Conservation (phyloP, 2,888 invertebrate genomes). For the Ditula angustiorana region DNA sequence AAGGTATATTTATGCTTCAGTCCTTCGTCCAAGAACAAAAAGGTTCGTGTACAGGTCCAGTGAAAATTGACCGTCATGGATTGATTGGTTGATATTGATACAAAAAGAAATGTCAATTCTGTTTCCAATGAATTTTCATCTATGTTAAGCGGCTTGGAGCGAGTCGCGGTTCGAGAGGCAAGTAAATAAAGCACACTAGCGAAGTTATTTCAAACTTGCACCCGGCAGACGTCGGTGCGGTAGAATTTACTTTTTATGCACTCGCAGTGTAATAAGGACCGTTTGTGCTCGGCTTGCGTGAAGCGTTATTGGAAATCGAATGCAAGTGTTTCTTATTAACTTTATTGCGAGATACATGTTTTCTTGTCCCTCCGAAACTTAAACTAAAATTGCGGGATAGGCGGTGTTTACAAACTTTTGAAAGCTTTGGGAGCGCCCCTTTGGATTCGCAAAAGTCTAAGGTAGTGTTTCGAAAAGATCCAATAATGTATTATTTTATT, state of each 20-base stretch:
- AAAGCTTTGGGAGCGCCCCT: too few relatives aligned
- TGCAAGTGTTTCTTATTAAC: conserved; percentile 6
- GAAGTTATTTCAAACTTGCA: conserved; percentile 69
- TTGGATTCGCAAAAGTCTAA: too few relatives aligned
- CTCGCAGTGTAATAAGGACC: conserved; percentile 47
- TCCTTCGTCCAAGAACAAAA: too few relatives aligned
- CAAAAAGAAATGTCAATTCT: background rate
- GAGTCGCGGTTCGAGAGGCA: conserved; percentile 68
- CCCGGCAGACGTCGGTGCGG: conserved; percentile 50
- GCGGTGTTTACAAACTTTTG: too few relatives aligned
- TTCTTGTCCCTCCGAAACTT: background rate
- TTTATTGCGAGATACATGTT: conserved; percentile 4
- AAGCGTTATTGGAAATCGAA: conserved; percentile 23
- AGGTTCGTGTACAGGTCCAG: too few relatives aligned
- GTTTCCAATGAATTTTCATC: conserved; percentile 11
- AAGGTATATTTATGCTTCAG: too few relatives aligned
- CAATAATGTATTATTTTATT: too few relatives aligned
- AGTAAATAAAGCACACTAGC: conserved; percentile 69
- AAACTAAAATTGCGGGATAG: background rate
- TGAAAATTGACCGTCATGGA: too few relatives aligned
- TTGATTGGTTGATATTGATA: background rate
- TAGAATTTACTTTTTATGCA: conserved; percentile 61
- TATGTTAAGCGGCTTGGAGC: conserved; percentile 46
- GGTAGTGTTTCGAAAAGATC: too few relatives aligned
- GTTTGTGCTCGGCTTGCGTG: conserved; percentile 7